A percentile compares a stretch with the other conserved stretches of the same genome.
Evolutionary conservation across 1,140 invertebrate species (phyloP).

Genomic region (Tetramorium simillimum): DNA sequence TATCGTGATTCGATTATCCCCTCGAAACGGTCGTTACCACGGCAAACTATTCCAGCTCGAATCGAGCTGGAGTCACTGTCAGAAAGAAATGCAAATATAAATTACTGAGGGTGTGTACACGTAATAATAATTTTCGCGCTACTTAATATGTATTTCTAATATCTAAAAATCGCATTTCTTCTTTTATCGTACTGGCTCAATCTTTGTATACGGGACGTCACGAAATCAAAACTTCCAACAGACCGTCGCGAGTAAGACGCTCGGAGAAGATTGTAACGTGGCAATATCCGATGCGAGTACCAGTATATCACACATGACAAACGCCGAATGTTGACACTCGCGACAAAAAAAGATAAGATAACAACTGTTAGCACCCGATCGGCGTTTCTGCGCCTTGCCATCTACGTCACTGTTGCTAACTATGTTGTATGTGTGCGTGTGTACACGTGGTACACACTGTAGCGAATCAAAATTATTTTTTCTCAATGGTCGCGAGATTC

Average conservation of each 20-base stretch:
- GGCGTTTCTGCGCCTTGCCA: conserved; percentile 56
- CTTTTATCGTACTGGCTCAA: not conserved
- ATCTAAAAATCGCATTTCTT: not conserved
- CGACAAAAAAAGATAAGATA: conserved; percentile 75
- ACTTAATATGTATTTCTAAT: not conserved
- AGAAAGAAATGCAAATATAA: not conserved
- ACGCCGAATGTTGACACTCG: conserved; percentile 72
- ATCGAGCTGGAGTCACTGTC: not conserved
- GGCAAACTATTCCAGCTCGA: not conserved
- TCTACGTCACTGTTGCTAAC: conserved; percentile 74
- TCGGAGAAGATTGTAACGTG: not conserved
- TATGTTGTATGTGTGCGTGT: conserved; percentile 44
- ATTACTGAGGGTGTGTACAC: not conserved
- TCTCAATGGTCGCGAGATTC: conserved; percentile 1
- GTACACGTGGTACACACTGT: conserved; percentile 12
- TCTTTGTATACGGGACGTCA: not conserved
- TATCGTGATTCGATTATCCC: not conserved
- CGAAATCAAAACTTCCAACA: not conserved
- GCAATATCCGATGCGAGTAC: conserved; percentile 9
- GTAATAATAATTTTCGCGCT: not conserved
- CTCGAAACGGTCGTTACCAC: not conserved
- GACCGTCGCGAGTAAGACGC: not conserved
- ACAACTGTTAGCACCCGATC: conserved; percentile 71
- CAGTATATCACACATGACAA: conserved; percentile 55
- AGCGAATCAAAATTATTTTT: conserved; percentile 32